phyloP scores from a whole-genome alignment of 2,113 vertebrate genomes.

The Bufo gargarizans region DNA sequence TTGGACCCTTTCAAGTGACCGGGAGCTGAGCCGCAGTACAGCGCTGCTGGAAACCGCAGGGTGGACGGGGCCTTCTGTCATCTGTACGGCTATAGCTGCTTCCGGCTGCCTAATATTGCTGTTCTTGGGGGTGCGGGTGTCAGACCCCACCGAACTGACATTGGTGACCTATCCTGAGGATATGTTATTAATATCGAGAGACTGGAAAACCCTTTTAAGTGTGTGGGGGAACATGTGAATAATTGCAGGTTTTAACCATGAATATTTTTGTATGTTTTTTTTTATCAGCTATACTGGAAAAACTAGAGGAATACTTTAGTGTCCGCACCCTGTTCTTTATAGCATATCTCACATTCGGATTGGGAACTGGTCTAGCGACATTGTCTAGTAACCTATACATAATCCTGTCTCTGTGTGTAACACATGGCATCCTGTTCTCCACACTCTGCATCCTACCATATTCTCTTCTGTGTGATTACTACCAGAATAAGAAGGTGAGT shows the following conservation, averaged over 20 bases:
- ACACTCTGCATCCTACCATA: slow-evolving; percentile 97
- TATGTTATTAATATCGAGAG: too few species aligned
- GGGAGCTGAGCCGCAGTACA: too few species aligned
- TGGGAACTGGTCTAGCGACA: slow-evolving; percentile 92
- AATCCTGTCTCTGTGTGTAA: slow-evolving; percentile 89
- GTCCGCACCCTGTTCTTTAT: slow-evolving; percentile 93
- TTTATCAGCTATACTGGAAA: slow-evolving; percentile 84
- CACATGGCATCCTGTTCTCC: slow-evolving; percentile 92
- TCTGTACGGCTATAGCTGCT: too few species aligned
- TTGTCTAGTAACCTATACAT: slow-evolving; percentile 91
- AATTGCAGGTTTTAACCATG: not conserved
- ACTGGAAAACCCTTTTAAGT: too few species aligned
- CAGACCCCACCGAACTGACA: too few species aligned
- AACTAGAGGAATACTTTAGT: slow-evolving; percentile 90
- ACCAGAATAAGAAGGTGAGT: slow-evolving; percentile 92
- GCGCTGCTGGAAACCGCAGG: too few species aligned
- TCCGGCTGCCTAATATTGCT: too few species aligned
- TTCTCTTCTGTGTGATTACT: slow-evolving; percentile 97
- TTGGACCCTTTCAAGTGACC: too few species aligned
- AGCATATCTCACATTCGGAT: slow-evolving; percentile 90
- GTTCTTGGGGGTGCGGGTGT: too few species aligned
- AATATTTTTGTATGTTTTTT: not conserved
- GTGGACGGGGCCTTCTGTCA: too few species aligned
- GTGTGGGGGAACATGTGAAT: not conserved
- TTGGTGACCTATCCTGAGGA: too few species aligned